Base-by-base conservation (phyloP, 2,113 vertebrate species). In the Cygnus buccinator region DNA sequence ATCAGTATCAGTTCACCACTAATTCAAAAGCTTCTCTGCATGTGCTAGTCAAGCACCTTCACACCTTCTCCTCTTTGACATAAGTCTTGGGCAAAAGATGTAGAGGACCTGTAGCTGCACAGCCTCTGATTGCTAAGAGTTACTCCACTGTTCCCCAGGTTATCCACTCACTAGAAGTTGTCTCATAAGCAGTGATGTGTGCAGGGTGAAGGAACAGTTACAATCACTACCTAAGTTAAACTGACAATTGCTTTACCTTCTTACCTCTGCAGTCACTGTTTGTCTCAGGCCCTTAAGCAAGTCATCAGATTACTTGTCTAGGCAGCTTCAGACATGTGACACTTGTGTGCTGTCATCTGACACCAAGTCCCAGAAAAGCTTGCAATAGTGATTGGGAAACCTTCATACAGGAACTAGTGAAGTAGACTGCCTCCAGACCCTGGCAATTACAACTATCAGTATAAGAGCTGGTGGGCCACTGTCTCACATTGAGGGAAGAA, bases 321-420 rank as follows among this genome's bases (percentile, higher is more conserved):
- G 70, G 48, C 87, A 78, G 90, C 63, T 75, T 66, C 63, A 93
- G 83, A 50, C 95, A 96, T 94, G 94, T 96, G 94, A 96, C 91
- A 94, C 63, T 91, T 90, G 91, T 55, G 75, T 62, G 63, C 91
- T 80, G 95, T 93, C 94, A 97, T 91, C 78, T 91, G 95, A 97
- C 93, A 96, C 95, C 94, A 78, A 94, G 87, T 65, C 62, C 73
- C 89, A 95, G 91, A 95, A 94, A 94, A 95, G 93, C 78, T 50
- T 91, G 67, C 78, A 90, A n/a, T 37, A 43, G 31, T n/a, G 63
- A 95, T 70, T 93, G 71, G 67, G 87, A 95, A 95, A 95, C 72
- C 13, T 17, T 8, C 39, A 41, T 29, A 46, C 4, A 93, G 71
- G 71, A 95, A 63, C 74, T 65, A 76, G 54, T n/a, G 58, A 3